Evolutionary conservation across 2,888 invertebrate genomes (phyloP).

Genomic region (Ormyrus thymus): DNA sequence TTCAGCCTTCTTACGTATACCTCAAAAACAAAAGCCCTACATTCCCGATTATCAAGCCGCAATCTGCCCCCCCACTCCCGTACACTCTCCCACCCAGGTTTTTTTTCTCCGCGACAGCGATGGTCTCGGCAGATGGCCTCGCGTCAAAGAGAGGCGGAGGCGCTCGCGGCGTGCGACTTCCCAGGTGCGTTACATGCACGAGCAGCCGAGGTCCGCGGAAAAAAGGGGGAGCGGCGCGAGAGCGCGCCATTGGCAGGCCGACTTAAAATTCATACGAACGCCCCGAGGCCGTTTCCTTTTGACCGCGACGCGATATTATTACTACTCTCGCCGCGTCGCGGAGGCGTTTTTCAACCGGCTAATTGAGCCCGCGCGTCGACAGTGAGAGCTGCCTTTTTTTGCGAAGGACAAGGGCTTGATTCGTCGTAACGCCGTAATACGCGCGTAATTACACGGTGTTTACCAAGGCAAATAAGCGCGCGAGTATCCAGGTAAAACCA

Average conservation of each 20-base stretch:
- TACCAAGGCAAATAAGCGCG: neutral
- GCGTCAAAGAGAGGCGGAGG: neutral
- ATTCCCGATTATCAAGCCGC: neutral
- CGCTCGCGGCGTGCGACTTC: constrained; percentile 27
- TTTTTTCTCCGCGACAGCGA: neutral
- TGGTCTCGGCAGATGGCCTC: constrained; percentile 29
- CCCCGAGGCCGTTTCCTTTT: constrained; percentile 35
- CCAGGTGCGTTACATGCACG: neutral
- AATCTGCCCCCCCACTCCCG: neutral
- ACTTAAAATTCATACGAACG: constrained; percentile 32
- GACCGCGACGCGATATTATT: constrained; percentile 35
- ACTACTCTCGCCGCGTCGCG: neutral
- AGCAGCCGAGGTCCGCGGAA: neutral
- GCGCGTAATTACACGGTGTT: neutral
- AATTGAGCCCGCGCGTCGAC: too few relatives aligned
- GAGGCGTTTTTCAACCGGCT: too few relatives aligned
- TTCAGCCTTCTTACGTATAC: too few relatives aligned
- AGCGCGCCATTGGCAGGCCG: neutral
- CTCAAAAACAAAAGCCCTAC: too few relatives aligned
- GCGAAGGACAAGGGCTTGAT: too few relatives aligned
- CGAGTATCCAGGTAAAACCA: too few relatives aligned
- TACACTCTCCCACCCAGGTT: neutral
- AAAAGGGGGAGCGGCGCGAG: neutral
- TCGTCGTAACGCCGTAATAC: too few relatives aligned
- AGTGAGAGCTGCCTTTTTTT: too few relatives aligned